Evolutionary conservation across 64 coral and sea anemone species (phyloP), one percentile per base, ranked within the genome.

Genomic region (Cladopsammia gracilis): DNA sequence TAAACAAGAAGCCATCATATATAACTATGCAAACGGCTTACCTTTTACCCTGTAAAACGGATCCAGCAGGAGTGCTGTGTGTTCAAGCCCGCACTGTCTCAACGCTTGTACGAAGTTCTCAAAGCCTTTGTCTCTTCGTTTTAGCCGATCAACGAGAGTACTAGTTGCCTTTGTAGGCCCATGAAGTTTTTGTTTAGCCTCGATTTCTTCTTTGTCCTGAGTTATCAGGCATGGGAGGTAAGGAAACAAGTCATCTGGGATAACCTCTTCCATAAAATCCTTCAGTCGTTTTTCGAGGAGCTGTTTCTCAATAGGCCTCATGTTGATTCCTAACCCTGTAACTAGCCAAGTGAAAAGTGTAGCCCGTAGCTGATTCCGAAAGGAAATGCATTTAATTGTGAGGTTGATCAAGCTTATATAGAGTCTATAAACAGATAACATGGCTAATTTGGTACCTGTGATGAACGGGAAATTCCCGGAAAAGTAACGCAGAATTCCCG

Each of bases 61-160:
- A 68, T 97, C 95, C 24, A 97, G 25, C 18, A 97, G 42, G 79
- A 97, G 66, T 0, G 95, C 95, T 1, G 93, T 77, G 20, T 97
- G 91, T 11, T 73, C 88, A 22, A 62, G 50, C 2, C 95, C 95
- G 45, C 73, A 87, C 43, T 58, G 26, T 16, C 95, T 88, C 15
- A 97, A 76, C 49, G 95, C 95, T 69, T 76, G 54, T 3, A 97
- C 95, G 69, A 97, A 97, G 5, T 94, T 51, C 18, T 54, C 25
- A 87, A 97, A 94, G 1, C 92, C 95, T 73, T 74, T 59, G 26
- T 94, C 64, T 1, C 93, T 76, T 86, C 93, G 73, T n/a, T 75
- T 65, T 0, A 97, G 64, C 4, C 95, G 87, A 60, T 94, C 75
- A 6, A 97, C 91, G 3, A 97, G 79, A 10, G 48, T 86, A 14